Evolutionary conservation across 2,113 vertebrate genomes (phyloP).

Genomic region (Phaethon lepturus): DNA sequence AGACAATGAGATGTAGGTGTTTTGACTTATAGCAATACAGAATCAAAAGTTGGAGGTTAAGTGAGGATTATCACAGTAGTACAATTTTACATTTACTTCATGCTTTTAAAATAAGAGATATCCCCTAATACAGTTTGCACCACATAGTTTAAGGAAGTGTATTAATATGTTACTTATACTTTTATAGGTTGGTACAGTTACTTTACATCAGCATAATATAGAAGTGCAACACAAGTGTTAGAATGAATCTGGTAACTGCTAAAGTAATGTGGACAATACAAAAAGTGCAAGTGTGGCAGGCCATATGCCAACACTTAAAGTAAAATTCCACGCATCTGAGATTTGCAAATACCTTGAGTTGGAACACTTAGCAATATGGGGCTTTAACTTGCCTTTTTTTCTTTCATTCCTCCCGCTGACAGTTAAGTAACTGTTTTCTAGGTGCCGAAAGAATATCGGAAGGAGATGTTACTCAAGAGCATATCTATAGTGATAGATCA

Average conservation of each 20-base stretch:
- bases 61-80: background rate
- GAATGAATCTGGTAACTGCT: background rate
- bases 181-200: background rate
- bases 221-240: background rate
- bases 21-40: background rate
- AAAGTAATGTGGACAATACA: background rate
- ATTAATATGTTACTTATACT: background rate
- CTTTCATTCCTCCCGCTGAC: background rate
- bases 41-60: background rate
- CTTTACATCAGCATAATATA: background rate
- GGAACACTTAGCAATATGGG: background rate
- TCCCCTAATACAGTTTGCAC: background rate
- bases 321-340: background rate
- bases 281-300: background rate
- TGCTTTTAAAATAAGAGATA: background rate
- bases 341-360: background rate
- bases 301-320: background rate
- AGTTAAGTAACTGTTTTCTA: slow-evolving; percentile 18
- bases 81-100: background rate
- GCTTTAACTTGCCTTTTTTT: background rate
- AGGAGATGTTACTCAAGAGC: slow-evolving; percentile 24
- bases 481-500: background rate
- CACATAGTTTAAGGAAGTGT: background rate
- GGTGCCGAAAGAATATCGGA: slow-evolving; percentile 66
- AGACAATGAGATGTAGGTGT: slow-evolving; percentile 89